Conservation (phyloP, 2,797 vertebrate species). For the Hippocampus kuda region DNA sequence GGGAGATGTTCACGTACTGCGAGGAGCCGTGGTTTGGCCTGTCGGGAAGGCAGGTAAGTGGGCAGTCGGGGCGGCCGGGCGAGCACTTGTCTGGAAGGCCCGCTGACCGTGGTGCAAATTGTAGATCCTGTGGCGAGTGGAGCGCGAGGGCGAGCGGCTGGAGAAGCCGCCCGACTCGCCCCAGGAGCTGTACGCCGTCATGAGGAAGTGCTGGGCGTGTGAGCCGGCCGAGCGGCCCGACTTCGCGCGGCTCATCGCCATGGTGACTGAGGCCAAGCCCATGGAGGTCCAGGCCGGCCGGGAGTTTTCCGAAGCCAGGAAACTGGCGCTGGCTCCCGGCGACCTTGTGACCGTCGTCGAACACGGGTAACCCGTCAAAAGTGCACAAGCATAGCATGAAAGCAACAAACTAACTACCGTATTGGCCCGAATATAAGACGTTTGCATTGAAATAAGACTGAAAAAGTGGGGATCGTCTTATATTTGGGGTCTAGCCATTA, state of each 20-base stretch:
- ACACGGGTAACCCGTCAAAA: slow-evolving; percentile 63
- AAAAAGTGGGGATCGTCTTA: too few species aligned
- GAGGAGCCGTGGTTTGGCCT: slow-evolving; percentile 83
- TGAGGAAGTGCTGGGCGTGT: slow-evolving; percentile 77
- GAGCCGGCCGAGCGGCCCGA: slow-evolving; percentile 68
- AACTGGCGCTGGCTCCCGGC: slow-evolving; percentile 64
- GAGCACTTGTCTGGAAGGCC: background rate
- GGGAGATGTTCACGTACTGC: slow-evolving; percentile 88
- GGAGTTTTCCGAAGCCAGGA: slow-evolving; percentile 71
- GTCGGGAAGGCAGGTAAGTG: slow-evolving; percentile 69
- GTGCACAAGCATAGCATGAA: too few species aligned
- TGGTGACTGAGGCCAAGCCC: slow-evolving; percentile 75
- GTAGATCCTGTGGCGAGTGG: slow-evolving; percentile 73
- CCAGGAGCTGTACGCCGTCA: slow-evolving; percentile 68
- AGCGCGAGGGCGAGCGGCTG: slow-evolving; percentile 71
- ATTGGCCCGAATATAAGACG: too few species aligned
- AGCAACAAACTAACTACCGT: too few species aligned
- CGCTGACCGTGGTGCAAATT: slow-evolving; percentile 6
- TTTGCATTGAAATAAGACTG: too few species aligned
- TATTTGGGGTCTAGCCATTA: too few species aligned
- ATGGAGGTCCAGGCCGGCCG: slow-evolving; percentile 65
- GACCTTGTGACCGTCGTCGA: slow-evolving; percentile 77
- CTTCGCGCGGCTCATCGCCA: slow-evolving; percentile 61
- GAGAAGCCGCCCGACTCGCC: slow-evolving; percentile 74
- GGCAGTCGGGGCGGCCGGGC: slow-evolving; percentile 22